Base-by-base conservation (phyloP, 2,888 invertebrate species). In the Yponomeuta malinellus region DNA sequence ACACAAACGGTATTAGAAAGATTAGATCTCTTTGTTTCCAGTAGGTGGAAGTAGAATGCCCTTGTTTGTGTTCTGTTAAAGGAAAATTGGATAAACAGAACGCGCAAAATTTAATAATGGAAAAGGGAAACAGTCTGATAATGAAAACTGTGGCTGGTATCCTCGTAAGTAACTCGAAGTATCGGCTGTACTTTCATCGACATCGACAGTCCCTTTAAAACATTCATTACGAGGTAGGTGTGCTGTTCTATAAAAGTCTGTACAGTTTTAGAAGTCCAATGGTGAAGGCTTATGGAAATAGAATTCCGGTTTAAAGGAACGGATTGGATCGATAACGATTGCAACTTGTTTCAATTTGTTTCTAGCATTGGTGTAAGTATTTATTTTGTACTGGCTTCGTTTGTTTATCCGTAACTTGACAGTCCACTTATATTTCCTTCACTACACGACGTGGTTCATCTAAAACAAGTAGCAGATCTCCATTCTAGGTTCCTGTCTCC, bases 401-500 rank as follows among this genome's bases (percentile, higher is more conserved):
- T 43, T 43, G 43, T 5, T 43, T 8, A 1, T 43, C 5, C 5
- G 6, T 43, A 43, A 43, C 5, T 8, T 43, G 43, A 43, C 9
- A 43, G 9, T 43, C 8, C 43, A 5, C 43, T 43, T 59, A 59
- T 59, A 59, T 15, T 12, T 59, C 15, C 1, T 52, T 10, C 10
- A 2, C 52, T 12, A 59, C 12, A 65, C 5, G 10, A 29, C 9
- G 10, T 64, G 29, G 10, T 64, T 64, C 10, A 65, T 65, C 31
- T 65, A 31, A 23, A 15, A 59, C 65, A 65, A 8, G 63, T 63
- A 65, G 65, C 68, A 48, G 31, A 15, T 12, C 43, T 29, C 64
- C 23, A 33, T n/a, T 43, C 48, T 69, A 33, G 65, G 67, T 68
- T 65, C 23, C 71, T 68, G 4, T 65, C 65, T 15, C 52, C 52